Percentiles rank a stretch among this genome's conserved stretches.
Evolutionary conservation across 64 coral and sea anemone species (phyloP).

Genomic region (Montipora cactus): DNA sequence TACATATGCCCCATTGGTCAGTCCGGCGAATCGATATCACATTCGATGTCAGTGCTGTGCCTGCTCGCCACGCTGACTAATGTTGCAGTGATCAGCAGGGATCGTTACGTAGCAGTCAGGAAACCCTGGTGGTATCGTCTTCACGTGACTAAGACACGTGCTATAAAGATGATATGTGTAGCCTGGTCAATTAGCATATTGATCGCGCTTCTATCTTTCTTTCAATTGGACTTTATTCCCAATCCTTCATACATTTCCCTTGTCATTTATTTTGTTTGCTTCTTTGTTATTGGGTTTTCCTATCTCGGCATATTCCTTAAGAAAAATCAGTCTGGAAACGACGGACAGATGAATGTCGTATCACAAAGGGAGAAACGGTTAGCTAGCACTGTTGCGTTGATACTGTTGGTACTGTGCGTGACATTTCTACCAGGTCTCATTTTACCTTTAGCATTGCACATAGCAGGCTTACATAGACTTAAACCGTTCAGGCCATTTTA

Average conservation of each 20-base stretch:
- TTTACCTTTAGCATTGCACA: not conserved
- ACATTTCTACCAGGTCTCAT: slow-evolving; percentile 1
- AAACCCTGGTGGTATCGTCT: not conserved
- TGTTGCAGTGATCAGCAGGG: not conserved
- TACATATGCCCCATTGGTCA: not conserved
- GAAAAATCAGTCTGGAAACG: not conserved
- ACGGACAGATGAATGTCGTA: not conserved
- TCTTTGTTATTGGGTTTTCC: not conserved
- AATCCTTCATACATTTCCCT: not conserved
- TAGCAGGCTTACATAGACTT: not conserved
- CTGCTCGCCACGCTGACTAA: not conserved
- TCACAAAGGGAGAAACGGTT: not conserved
- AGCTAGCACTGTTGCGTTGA: not conserved
- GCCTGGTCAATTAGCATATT: not conserved
- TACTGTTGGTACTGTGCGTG: not conserved
- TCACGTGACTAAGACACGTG: not conserved
- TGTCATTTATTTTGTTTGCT: not conserved
- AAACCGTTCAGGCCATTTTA: not conserved
- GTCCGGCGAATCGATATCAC: not conserved
- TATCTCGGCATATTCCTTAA: not conserved
- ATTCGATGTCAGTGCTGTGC: not conserved
- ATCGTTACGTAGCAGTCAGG: not conserved
- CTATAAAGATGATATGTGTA: not conserved
- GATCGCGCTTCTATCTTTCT: not conserved
- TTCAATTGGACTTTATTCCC: not conserved